A percentile compares a stretch with the other conserved stretches of the same genome.
phyloP scores from a whole-genome alignment of 1,140 invertebrate species.

The Rhizoglyphus robini region DNA sequence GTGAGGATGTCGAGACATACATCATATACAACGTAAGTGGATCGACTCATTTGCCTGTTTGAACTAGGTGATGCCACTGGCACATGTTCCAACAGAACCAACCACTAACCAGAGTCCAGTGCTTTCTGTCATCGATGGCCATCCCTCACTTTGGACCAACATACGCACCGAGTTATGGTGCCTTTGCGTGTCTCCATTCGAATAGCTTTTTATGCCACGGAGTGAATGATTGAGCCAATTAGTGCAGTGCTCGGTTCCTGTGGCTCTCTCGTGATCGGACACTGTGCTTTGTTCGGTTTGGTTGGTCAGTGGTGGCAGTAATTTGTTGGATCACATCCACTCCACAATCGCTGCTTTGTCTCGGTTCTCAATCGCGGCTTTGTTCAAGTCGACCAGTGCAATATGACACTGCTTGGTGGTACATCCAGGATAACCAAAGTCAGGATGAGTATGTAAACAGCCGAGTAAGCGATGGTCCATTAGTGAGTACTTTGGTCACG shows the following conservation, averaged over 20 bases:
- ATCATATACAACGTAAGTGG: constrained; percentile 83
- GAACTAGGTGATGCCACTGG: not conserved
- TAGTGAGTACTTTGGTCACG: no score
- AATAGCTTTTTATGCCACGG: not conserved
- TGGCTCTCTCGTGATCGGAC: not conserved
- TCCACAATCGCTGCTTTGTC: no score
- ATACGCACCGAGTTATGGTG: not conserved
- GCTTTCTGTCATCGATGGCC: no score
- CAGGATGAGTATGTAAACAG: no score
- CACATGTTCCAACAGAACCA: not conserved
- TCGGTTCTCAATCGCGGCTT: no score
- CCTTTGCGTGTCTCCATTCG: not conserved
- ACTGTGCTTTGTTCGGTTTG: no score
- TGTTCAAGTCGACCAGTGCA: not conserved
- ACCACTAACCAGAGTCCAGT: no score
- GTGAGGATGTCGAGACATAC: constrained; percentile 82
- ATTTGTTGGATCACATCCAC: no score
- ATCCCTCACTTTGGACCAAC: not conserved
- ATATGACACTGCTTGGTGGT: no score
- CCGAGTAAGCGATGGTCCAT: no score
- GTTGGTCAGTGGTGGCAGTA: no score
- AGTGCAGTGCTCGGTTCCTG: not conserved
- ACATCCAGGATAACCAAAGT: no score
- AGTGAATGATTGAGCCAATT: constrained; percentile 13
- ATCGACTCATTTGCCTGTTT: constrained; percentile 3